phyloP scores from a whole-genome alignment of 2,797 vertebrate species.

The Tangara arthus region DNA sequence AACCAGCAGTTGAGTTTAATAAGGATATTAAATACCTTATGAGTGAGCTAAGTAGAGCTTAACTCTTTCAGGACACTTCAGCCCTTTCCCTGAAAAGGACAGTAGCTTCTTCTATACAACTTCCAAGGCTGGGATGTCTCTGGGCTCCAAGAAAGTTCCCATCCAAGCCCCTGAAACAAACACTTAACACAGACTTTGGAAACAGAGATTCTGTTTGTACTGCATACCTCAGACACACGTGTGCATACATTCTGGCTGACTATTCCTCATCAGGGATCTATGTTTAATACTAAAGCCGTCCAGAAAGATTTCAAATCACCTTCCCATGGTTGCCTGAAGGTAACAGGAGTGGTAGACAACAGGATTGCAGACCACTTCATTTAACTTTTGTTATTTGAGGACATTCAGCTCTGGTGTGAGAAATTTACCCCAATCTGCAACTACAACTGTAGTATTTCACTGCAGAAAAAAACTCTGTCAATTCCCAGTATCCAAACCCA shows the following conservation, averaged over 20 bases:
- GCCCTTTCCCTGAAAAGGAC: conserved; percentile 9
- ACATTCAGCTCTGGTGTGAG: neutral
- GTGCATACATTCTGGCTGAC: neutral
- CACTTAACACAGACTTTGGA: neutral
- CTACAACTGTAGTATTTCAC: neutral
- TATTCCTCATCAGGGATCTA: neutral
- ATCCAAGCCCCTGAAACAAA: neutral
- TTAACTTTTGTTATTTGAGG: neutral
- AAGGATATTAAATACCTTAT: conserved; percentile 77
- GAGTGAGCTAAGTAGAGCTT: conserved; percentile 76
- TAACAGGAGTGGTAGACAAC: neutral
- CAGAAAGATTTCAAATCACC: neutral
- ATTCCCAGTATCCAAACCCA: neutral
- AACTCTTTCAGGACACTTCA: conserved; percentile 75
- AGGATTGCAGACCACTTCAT: neutral
- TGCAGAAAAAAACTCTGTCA: neutral
- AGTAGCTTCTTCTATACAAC: neutral
- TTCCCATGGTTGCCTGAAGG: neutral
- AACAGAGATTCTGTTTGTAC: neutral
- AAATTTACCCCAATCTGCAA: neutral
- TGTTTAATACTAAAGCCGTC: neutral
- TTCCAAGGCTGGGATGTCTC: neutral
- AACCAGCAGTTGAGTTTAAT: conserved; percentile 74
- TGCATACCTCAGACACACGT: neutral
- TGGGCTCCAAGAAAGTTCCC: neutral